These are phyloP conservation scores for Passer montanus DNA, from an alignment of 2,113 vertebrate genomes.

Conservation along the genomic window DNA sequence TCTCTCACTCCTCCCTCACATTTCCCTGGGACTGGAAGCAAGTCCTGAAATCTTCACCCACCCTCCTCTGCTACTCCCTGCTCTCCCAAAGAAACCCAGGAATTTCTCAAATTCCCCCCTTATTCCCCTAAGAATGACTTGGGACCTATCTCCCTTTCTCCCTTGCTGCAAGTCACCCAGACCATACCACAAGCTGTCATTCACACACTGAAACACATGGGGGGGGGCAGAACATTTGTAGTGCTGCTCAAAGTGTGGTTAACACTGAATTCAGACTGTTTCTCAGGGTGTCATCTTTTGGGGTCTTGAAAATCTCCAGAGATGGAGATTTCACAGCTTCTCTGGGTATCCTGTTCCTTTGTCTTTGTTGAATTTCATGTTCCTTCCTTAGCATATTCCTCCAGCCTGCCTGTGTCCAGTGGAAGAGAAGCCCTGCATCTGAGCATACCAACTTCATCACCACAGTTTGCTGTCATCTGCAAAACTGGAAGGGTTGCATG, in stretches of 20 bases:
- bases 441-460: neutral
- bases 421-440: neutral
- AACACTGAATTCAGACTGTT: neutral
- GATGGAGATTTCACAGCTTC: neutral
- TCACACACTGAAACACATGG: neutral
- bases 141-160: neutral
- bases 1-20: neutral
- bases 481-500: neutral
- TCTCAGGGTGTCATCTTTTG: neutral
- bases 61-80: neutral
- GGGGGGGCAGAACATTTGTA: neutral
- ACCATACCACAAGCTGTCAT: neutral
- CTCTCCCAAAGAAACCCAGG: neutral
- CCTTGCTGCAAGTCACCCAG: neutral
- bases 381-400: neutral
- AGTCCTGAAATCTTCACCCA: neutral
- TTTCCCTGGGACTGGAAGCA: neutral
- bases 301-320: neutral
- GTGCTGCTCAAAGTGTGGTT: neutral
- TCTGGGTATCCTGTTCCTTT: neutral
- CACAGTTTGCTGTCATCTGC: neutral
- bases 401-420: neutral
- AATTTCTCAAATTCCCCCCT: neutral
- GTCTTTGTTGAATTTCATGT: neutral
- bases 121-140: neutral